Evolutionary conservation across 2,888 invertebrate species (phyloP), one percentile per base, ranked within the genome.

Genomic region (Andrena trimmerana): DNA sequence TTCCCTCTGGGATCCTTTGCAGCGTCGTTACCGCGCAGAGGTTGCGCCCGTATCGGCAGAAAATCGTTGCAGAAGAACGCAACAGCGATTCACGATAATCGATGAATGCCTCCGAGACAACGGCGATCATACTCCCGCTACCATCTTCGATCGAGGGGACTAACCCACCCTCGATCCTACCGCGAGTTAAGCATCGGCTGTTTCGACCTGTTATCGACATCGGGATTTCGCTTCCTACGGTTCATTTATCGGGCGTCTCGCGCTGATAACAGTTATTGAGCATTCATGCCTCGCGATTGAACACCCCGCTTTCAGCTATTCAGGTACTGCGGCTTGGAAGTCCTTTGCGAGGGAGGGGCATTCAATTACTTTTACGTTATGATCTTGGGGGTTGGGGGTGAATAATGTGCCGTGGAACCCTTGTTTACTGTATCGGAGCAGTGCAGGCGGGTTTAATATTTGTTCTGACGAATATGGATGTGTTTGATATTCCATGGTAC

Each of bases 31-130:
- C 42, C 50, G 59, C 71, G 59, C 65, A 73, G 74, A 54, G 60
- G 70, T 50, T 20, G 59, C 57, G 52, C 54, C 29, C n/a, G 33
- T 60, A 42, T 73, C 78, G 42, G 69, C 60, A 54, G 74, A 71
- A 63, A 81, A 71, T 71, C 68, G 62, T 33, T n/a, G 67, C 69
- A 48, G 57, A 16, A 52, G 71, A 60, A 57, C 67, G 20, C 60
- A 65, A 33, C 69, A 60, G 20, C 63, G 83, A 82, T 83, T 69
- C 57, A 69, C 50, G 82, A 77, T 83, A 82, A 82, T 82, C 77
- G 62, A 77, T 63, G 69, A 65, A 50, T 50, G 71, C 66, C 65
- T 72, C 27, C 62, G 76, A 71, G 66, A 83, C 71, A 54, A 76
- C 33, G 69, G 16, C 10, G 57, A 70, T 63, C 60, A 36, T 33